Percentiles rank a stretch among this genome's conserved stretches.
phyloP scores from a whole-genome alignment of 1,140 invertebrate species.

The Xylocopa sonorina region DNA sequence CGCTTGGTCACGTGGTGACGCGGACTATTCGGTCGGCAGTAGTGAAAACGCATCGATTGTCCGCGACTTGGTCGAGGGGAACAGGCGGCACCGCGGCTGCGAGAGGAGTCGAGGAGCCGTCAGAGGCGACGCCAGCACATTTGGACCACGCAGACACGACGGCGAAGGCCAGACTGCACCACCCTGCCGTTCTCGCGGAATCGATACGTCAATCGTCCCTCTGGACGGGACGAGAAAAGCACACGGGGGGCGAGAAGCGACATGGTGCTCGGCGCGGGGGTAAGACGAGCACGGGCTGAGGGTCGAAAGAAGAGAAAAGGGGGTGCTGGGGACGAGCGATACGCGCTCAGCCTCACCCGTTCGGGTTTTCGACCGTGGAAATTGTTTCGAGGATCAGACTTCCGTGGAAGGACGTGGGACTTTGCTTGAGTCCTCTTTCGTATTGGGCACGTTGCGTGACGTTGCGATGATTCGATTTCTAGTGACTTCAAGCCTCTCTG shows the following conservation, averaged over 20 bases:
- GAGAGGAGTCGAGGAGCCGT: slow-evolving; percentile 34
- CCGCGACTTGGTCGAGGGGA: background rate
- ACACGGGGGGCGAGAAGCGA: slow-evolving; percentile 36
- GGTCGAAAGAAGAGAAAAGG: slow-evolving; percentile 21
- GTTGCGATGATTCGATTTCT: too few species aligned
- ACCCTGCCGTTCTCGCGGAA: slow-evolving; percentile 65
- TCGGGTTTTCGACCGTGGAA: background rate
- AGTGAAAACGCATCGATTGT: background rate
- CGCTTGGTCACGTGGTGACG: slow-evolving; percentile 6
- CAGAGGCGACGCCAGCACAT: slow-evolving; percentile 69
- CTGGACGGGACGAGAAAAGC: slow-evolving; percentile 60
- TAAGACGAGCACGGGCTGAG: slow-evolving; percentile 16
- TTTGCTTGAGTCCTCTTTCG: background rate
- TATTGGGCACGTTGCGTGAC: background rate
- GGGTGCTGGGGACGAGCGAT: slow-evolving; percentile 6
- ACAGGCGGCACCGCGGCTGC: background rate
- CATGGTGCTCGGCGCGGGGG: slow-evolving; percentile 32
- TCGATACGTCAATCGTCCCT: slow-evolving; percentile 75
- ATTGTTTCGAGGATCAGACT: background rate
- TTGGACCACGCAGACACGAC: slow-evolving; percentile 70
- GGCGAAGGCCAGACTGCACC: slow-evolving; percentile 72
- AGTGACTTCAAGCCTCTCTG: too few species aligned
- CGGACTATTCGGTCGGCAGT: background rate
- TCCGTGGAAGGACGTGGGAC: too few species aligned
- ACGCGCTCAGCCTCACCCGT: slow-evolving; percentile 18